Conservation (phyloP, 2,888 invertebrate genomes). For the Prenolepis imparis region DNA sequence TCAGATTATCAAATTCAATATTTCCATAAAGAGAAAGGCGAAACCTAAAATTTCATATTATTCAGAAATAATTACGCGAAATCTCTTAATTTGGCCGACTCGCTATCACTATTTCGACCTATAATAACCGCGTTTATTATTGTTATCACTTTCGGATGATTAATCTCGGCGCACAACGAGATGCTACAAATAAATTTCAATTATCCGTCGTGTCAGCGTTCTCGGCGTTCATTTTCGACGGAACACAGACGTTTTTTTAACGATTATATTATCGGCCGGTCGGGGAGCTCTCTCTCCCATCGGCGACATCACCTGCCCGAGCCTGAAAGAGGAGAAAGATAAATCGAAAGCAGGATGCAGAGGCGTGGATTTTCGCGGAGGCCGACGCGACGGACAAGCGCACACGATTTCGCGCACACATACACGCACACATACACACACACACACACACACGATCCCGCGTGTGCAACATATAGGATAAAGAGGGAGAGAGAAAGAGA, state of each 20-base stretch:
- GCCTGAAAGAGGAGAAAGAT: constrained; percentile 78
- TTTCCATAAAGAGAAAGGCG: no score
- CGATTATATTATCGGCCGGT: constrained; percentile 45
- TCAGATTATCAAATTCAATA: no score
- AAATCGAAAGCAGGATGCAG: constrained; percentile 80
- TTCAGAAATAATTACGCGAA: neutral
- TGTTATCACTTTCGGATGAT: neutral
- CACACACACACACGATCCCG: neutral
- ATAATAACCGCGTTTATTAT: neutral
- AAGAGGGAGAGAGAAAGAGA: constrained; percentile 21
- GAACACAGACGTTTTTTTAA: constrained; percentile 37
- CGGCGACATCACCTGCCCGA: constrained; percentile 71
- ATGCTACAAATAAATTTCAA: neutral
- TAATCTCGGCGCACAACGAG: neutral
- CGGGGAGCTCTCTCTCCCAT: constrained; percentile 44
- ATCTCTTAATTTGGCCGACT: neutral
- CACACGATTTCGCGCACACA: constrained; percentile 46
- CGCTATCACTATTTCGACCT: neutral
- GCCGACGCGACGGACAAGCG: constrained; percentile 45
- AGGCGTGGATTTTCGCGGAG: constrained; percentile 79
- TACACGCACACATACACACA: constrained; percentile 12
- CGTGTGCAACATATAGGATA: constrained; percentile 8
- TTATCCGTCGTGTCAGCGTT: constrained; percentile 14
- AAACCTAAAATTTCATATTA: neutral
- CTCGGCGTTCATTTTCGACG: constrained; percentile 16